Percentiles rank a stretch among this genome's conserved stretches.
These are phyloP conservation scores for Caenorhabditis sulstoni DNA, from an alignment of 2,888 invertebrate species.

Conservation along the genomic window DNA sequence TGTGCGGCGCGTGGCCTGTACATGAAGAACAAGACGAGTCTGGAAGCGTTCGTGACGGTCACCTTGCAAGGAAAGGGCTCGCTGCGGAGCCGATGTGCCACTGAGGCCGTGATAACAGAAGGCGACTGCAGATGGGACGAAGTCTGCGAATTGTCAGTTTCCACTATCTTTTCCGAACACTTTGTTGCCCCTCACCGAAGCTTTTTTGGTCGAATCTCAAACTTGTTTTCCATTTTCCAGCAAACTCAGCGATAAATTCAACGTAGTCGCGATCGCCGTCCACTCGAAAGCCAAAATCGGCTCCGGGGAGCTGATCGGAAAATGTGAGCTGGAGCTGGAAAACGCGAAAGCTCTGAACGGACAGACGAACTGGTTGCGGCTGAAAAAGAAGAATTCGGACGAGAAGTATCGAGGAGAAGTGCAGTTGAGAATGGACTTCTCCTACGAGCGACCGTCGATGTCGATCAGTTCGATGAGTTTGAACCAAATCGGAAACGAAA, in stretches of 20 bases:
- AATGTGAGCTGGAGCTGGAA: constrained; percentile 61
- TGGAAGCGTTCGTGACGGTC: constrained; percentile 65
- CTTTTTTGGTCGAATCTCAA: no score
- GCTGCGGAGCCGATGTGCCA: constrained; percentile 65
- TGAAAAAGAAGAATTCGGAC: constrained; percentile 69
- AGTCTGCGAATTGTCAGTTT: constrained; percentile 77
- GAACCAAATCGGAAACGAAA: constrained; percentile 54
- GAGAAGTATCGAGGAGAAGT: constrained; percentile 71
- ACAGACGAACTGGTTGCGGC: constrained; percentile 63
- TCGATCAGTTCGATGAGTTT: constrained; percentile 68
- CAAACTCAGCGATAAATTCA: constrained; percentile 72
- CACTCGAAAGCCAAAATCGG: constrained; percentile 73
- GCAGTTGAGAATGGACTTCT: constrained; percentile 71
- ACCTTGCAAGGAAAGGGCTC: constrained; percentile 67
- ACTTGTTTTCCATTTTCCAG: constrained; percentile 53
- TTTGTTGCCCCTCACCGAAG: no score
- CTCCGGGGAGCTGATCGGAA: constrained; percentile 63
- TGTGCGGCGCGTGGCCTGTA: constrained; percentile 69
- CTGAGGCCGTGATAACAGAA: constrained; percentile 61
- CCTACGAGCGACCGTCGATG: constrained; percentile 66
- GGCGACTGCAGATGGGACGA: constrained; percentile 76
- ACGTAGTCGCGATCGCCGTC: constrained; percentile 65
- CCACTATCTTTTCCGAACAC: no score
- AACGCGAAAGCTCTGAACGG: constrained; percentile 56
- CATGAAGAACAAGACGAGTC: constrained; percentile 68